Evolutionary conservation across 2,113 vertebrate species (phyloP).

Genomic region (Pontoporia blainvillei): DNA sequence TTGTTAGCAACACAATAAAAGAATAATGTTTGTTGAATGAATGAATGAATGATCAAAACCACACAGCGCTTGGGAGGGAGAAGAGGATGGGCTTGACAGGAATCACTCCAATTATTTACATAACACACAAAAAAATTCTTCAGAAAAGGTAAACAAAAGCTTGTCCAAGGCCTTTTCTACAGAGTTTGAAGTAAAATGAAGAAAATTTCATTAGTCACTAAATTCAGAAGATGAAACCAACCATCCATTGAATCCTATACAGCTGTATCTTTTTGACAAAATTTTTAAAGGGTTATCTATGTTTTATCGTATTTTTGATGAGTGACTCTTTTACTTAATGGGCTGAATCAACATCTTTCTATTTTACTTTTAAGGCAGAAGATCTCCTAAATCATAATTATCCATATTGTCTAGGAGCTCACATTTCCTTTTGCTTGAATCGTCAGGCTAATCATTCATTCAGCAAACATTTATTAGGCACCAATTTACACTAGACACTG

Average conservation of each 20-base stretch:
- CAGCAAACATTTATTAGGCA: constrained; percentile 64
- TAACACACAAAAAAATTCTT: neutral
- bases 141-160: neutral
- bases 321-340: neutral
- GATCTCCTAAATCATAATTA: constrained; percentile 1
- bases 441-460: constrained; percentile 57
- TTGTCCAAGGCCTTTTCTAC: neutral
- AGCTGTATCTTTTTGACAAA: neutral
- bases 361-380: constrained; percentile 1
- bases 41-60: neutral
- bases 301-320: neutral
- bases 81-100: neutral
- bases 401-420: neutral
- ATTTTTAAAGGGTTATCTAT: neutral
- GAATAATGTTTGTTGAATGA: constrained; percentile 66
- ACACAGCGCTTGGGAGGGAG: neutral
- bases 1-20: constrained; percentile 54
- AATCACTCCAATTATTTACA: neutral
- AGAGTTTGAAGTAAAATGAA: constrained; percentile 8
- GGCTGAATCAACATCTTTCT: neutral
- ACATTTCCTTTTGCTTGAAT: neutral
- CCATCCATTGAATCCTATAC: neutral
- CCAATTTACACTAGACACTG: constrained; percentile 57
- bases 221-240: neutral
- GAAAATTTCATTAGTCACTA: neutral